Evolutionary conservation across 2,113 vertebrate genomes (phyloP).

Genomic region (Lepus americanus): DNA sequence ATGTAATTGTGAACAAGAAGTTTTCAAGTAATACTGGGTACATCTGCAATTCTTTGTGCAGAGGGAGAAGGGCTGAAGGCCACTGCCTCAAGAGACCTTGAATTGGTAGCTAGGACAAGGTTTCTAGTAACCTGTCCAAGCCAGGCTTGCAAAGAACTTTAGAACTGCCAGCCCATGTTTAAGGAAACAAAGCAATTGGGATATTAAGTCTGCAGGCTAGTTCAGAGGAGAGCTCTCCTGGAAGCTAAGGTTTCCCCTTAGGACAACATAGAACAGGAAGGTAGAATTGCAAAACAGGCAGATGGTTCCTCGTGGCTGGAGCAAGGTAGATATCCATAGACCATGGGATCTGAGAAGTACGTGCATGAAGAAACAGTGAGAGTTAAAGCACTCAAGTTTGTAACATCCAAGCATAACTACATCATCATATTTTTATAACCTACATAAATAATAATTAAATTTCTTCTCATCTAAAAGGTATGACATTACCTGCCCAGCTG

Average conservation of each 20-base stretch:
- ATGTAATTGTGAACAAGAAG: neutral
- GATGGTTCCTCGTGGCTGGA: neutral
- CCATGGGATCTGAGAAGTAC: neutral
- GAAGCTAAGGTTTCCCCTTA: neutral
- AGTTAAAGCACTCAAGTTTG: neutral
- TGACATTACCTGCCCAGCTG: slow-evolving; percentile 39
- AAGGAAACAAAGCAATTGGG: neutral
- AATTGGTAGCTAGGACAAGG: neutral
- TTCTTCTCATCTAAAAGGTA: slow-evolving; percentile 24
- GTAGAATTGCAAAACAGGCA: neutral
- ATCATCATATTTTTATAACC: slow-evolving; percentile 19
- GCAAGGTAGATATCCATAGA: neutral
- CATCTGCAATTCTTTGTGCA: neutral
- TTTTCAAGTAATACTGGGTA: neutral
- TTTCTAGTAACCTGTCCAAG: slow-evolving; percentile 1
- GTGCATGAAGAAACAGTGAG: neutral
- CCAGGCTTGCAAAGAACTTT: slow-evolving; percentile 2
- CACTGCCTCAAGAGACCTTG: neutral
- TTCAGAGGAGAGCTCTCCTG: neutral
- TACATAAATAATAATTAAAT: slow-evolving; percentile 47
- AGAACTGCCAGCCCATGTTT: slow-evolving; percentile 3
- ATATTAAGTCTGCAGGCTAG: neutral
- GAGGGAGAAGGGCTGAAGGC: neutral
- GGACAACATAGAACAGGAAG: neutral
- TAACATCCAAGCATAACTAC: neutral